phyloP scores from a whole-genome alignment of 2,797 vertebrate genomes.

The Lacerta agilis region DNA sequence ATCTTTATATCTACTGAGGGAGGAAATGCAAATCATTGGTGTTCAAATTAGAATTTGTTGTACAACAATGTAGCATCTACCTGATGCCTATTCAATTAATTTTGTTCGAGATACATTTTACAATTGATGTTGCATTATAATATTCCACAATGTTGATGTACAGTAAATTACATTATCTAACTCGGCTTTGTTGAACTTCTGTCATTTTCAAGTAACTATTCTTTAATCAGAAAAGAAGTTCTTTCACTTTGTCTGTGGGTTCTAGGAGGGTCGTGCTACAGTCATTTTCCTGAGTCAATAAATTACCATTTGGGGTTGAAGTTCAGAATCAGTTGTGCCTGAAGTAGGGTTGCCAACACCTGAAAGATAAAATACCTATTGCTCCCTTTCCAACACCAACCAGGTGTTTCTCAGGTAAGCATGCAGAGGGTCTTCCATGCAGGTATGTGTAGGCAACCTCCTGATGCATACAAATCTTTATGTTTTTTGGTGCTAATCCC shows the following conservation, averaged over 20 bases:
- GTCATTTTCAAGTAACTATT: too few relatives aligned
- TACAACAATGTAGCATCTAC: slow-evolving; percentile 49
- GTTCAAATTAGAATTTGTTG: slow-evolving; percentile 41
- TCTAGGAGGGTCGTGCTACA: neutral
- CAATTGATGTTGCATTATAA: slow-evolving; percentile 54
- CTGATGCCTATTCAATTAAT: slow-evolving; percentile 42
- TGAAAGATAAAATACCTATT: neutral
- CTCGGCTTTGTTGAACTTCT: slow-evolving; percentile 20
- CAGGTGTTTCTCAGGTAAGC: neutral
- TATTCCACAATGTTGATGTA: slow-evolving; percentile 53
- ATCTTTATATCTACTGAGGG: slow-evolving; percentile 46
- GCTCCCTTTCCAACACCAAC: neutral
- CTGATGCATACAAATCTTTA: neutral
- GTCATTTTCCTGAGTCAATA: neutral
- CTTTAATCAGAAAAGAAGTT: neutral
- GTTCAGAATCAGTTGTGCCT: neutral
- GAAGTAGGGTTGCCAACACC: neutral
- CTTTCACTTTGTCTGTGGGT: neutral
- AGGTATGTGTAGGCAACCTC: neutral
- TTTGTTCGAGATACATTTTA: slow-evolving; percentile 58
- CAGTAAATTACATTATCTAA: slow-evolving; percentile 68
- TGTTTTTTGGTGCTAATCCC: neutral
- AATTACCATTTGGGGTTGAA: neutral
- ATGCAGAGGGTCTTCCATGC: neutral
- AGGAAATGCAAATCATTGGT: slow-evolving; percentile 40